Percentiles rank a stretch among this genome's conserved stretches.
Evolutionary conservation across 2,113 vertebrate species (phyloP).

Genomic region (Rhinogobius similis): DNA sequence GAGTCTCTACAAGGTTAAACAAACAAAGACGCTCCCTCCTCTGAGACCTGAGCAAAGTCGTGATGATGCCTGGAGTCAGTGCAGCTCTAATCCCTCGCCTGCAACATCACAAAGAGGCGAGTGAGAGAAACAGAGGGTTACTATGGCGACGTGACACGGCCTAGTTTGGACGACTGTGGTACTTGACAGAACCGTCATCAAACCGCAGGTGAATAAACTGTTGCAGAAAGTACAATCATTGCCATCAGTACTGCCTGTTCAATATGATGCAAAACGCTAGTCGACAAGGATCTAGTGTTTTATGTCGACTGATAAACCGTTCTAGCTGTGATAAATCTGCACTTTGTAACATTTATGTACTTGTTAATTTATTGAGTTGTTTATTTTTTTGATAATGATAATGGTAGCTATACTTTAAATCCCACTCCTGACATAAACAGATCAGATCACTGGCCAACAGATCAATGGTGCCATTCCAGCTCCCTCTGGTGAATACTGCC

Average conservation of each 20-base stretch:
- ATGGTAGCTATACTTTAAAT: too few species aligned
- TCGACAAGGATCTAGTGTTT: too few species aligned
- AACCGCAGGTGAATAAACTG: slow-evolving; percentile 28
- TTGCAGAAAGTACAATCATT: slow-evolving; percentile 22
- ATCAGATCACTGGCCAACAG: too few species aligned
- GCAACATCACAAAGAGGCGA: slow-evolving; percentile 41
- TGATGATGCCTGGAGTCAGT: slow-evolving; percentile 38
- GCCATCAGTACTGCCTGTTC: slow-evolving; percentile 2
- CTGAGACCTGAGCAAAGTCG: slow-evolving; percentile 39
- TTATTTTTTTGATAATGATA: too few species aligned
- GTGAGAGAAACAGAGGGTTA: slow-evolving; percentile 43
- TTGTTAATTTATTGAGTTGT: too few species aligned
- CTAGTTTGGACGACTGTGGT: slow-evolving; percentile 21
- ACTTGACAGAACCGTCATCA: slow-evolving; percentile 33
- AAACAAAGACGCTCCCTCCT: slow-evolving; percentile 13
- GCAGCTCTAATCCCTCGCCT: slow-evolving; percentile 26
- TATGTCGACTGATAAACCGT: too few species aligned
- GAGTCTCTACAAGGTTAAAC: slow-evolving; percentile 30
- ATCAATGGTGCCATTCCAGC: too few species aligned
- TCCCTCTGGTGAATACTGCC: too few species aligned
- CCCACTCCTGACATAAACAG: too few species aligned
- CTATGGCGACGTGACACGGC: slow-evolving; percentile 41
- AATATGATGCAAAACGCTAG: not conserved
- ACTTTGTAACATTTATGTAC: too few species aligned
- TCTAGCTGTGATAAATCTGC: too few species aligned